Evolutionary conservation across 2,888 invertebrate genomes (phyloP).

Genomic region (Drosophila prostipennis): DNA sequence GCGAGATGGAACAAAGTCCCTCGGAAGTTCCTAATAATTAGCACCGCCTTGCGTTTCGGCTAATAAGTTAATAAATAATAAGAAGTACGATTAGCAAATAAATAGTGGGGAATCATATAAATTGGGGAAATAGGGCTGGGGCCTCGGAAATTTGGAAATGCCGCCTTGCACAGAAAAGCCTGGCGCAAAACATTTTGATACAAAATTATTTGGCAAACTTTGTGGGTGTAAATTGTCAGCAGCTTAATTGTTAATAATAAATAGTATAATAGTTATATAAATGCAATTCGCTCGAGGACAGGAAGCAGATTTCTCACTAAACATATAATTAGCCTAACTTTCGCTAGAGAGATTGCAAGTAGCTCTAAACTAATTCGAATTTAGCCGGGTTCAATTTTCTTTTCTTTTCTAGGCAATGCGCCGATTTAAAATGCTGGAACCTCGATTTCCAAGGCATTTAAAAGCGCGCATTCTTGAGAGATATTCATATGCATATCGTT

Average conservation of each 20-base stretch:
- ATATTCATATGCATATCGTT: slow-evolving; percentile 1
- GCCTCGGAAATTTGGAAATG: slow-evolving; percentile 39
- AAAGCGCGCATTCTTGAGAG: slow-evolving; percentile 76
- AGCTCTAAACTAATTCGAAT: slow-evolving; percentile 37
- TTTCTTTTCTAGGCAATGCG: slow-evolving; percentile 68
- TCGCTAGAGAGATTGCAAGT: slow-evolving; percentile 45
- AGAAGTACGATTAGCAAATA: slow-evolving; percentile 52
- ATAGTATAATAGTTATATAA: slow-evolving; percentile 69
- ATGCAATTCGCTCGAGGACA: slow-evolving; percentile 69
- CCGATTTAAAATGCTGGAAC: slow-evolving; percentile 79
- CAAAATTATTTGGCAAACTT: slow-evolving; percentile 81
- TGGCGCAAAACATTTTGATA: slow-evolving; percentile 81
- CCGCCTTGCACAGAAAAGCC: slow-evolving; percentile 57
- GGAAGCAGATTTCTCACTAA: slow-evolving; percentile 56
- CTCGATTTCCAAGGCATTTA: slow-evolving; percentile 69
- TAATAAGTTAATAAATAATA: slow-evolving; percentile 67
- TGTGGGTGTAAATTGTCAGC: slow-evolving; percentile 40
- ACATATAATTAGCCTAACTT: slow-evolving; percentile 61
- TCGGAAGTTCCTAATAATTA: slow-evolving; percentile 57
- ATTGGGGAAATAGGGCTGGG: slow-evolving; percentile 6
- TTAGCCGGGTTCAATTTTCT: slow-evolving; percentile 13
- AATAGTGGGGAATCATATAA: slow-evolving; percentile 38
- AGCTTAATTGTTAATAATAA: slow-evolving; percentile 56
- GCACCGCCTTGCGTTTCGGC: slow-evolving; percentile 66
- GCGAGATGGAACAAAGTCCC: slow-evolving; percentile 36